Base-by-base conservation (phyloP, 2,888 invertebrate species). In the Caenorhabditis virilis region DNA sequence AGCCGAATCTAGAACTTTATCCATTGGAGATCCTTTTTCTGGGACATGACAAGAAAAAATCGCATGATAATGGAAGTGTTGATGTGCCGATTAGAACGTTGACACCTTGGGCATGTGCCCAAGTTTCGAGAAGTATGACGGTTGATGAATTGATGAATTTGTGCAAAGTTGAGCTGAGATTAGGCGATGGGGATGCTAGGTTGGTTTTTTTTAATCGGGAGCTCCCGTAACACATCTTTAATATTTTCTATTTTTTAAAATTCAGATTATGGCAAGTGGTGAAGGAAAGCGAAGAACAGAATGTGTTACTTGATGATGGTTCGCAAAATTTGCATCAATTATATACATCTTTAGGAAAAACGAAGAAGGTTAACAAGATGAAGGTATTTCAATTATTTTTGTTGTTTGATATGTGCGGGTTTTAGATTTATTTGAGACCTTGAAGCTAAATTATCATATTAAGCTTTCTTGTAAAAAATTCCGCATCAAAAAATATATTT, bases 81-180 rank as follows among this genome's bases (percentile, higher is more conserved):
- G 50, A 52, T 9, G 49, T 56, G 1, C 60, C 65, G 2, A n/a
- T n/a, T n/a, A 15, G 60, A 16, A 45, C 49, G 6, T 35, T 65
- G 45, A 56, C 59, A 1, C 62, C 70, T 5, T 73, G 73, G 73
- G 70, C 73, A 11, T 73, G 68, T 64, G 73, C 73, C n/a, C 73
- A 73, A 58, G 69, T 73, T 0, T 73, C 73, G 20, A 50, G 71
- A 18, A 62, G 61, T 39, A 71, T 64, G 61, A 63, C 58, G 3
- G 56, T 71, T 4, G 66, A 65, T n/a, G 66, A 71, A 18, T 41
- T 73, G n/a, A 54, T 73, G 9, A 16, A 45, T 0, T 26, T 73
- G 18, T 67, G 69, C 27, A 71, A 59, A 25, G 57, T 36, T 11
- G 68, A 73, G 39, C 55, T 73, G 20, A 41, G 70, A 39, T 30